Evolutionary conservation across 1,140 invertebrate genomes (phyloP).

Genomic region (Augochlora pura): DNA sequence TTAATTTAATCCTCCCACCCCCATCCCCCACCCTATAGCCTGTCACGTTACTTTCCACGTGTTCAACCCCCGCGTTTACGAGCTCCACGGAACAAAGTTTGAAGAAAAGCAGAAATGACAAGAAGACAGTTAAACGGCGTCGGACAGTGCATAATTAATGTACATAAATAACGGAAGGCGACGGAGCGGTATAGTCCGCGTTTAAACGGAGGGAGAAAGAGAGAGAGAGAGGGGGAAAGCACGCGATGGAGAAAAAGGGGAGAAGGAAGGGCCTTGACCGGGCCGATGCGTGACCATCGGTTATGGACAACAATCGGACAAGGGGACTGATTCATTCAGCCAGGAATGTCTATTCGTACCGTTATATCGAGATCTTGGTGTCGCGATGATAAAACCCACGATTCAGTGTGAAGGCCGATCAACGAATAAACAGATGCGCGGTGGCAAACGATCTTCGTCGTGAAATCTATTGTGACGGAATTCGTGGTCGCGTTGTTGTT

Average conservation of each 20-base stretch:
- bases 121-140: background rate
- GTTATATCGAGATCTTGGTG: slow-evolving; percentile 48
- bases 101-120: background rate
- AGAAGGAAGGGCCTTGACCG: slow-evolving; percentile 63
- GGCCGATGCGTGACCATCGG: slow-evolving; percentile 67
- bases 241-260: slow-evolving; percentile 17
- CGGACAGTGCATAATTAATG: slow-evolving; percentile 32
- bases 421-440: background rate
- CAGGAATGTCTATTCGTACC: slow-evolving; percentile 63
- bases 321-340: slow-evolving; percentile 63
- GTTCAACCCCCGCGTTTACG: too few relatives aligned
- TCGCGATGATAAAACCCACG: slow-evolving; percentile 1
- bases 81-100: too few relatives aligned
- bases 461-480: too few relatives aligned
- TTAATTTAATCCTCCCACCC: too few relatives aligned
- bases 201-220: background rate
- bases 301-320: slow-evolving; percentile 59
- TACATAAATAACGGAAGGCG: slow-evolving; percentile 50
- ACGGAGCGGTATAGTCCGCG: background rate
- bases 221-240: slow-evolving; percentile 1
- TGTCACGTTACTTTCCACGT: background rate
- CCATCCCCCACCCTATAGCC: too few relatives aligned
- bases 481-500: too few relatives aligned
- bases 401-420: slow-evolving; percentile 9
- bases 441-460: too few relatives aligned